Percentiles rank a stretch among this genome's conserved stretches.
These are phyloP conservation scores for Chloroclystis v-ata DNA, from an alignment of 2,888 invertebrate species.

Conservation along the genomic window DNA sequence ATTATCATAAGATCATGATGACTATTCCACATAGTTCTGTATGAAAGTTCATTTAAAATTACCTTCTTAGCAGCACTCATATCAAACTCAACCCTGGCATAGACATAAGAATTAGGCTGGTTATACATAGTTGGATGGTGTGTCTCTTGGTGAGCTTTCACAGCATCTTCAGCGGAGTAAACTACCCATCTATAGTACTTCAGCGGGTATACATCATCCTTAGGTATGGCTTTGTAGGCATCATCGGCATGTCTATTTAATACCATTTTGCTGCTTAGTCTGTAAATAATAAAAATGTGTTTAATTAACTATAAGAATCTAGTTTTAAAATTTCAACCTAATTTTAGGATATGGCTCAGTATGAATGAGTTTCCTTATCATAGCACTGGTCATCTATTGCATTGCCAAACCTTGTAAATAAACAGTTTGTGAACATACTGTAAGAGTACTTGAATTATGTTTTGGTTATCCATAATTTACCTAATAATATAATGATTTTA, in stretches of 20 bases:
- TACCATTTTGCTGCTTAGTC: constrained; percentile 41
- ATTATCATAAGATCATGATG: too few species aligned
- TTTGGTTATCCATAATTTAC: too few species aligned
- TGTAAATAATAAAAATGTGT: constrained; percentile 24
- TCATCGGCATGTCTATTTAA: constrained; percentile 80
- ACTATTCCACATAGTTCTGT: too few species aligned
- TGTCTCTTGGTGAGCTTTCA: constrained; percentile 86
- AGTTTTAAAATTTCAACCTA: neutral
- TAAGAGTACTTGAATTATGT: too few species aligned
- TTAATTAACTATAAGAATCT: neutral
- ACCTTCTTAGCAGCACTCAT: constrained; percentile 86
- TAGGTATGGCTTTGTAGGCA: constrained; percentile 62
- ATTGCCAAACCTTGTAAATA: too few species aligned
- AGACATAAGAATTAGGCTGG: constrained; percentile 83
- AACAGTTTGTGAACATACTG: too few species aligned
- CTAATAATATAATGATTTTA: too few species aligned
- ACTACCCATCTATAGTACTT: constrained; percentile 80
- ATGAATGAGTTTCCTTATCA: too few species aligned
- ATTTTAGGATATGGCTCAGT: too few species aligned
- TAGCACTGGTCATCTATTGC: too few species aligned
- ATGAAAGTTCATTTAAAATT: too few species aligned
- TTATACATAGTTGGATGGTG: constrained; percentile 91
- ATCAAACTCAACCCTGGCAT: constrained; percentile 86
- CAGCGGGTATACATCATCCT: constrained; percentile 75
- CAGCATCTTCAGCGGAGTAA: constrained; percentile 85